A percentile compares a stretch with the other conserved stretches of the same genome.
These are phyloP conservation scores for Cephus nigrinus DNA, from an alignment of 2,888 invertebrate species.

Conservation along the genomic window DNA sequence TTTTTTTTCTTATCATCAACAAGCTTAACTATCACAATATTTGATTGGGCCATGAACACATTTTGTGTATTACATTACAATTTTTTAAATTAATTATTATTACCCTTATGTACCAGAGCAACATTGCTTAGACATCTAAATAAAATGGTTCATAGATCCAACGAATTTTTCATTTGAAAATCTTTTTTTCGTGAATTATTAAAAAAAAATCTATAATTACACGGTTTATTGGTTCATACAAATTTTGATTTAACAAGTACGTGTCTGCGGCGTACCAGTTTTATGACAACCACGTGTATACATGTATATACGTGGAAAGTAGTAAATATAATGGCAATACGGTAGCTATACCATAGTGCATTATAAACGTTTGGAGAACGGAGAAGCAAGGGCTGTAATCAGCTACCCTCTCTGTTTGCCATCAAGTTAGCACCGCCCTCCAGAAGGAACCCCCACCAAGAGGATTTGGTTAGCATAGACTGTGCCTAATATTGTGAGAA, in stretches of 20 bases:
- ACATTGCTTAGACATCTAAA: not conserved
- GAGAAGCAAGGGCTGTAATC: constrained; percentile 10
- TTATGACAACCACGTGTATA: too few relatives aligned
- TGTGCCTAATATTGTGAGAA: constrained; percentile 12
- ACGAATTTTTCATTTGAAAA: too few relatives aligned
- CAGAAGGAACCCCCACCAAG: constrained; percentile 21
- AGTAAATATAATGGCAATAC: not conserved
- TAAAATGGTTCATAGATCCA: too few relatives aligned
- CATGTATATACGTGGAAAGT: not conserved
- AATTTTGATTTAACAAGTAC: too few relatives aligned
- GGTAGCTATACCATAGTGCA: not conserved
- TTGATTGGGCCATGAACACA: not conserved
- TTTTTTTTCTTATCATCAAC: not conserved
- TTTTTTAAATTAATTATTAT: too few relatives aligned
- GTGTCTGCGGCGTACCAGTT: too few relatives aligned
- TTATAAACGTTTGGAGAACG: not conserved
- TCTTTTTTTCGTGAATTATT: too few relatives aligned
- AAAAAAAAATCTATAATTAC: too few relatives aligned
- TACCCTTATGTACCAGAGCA: too few relatives aligned
- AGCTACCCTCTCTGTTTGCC: constrained; percentile 16
- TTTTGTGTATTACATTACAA: not conserved
- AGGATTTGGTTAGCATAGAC: constrained; percentile 2
- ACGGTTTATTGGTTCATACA: not conserved
- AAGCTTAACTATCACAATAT: not conserved
- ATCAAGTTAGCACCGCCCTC: constrained; percentile 48